These are phyloP conservation scores for Acrocera orbiculus DNA, from an alignment of 2,888 invertebrate genomes.

Conservation along the genomic window DNA sequence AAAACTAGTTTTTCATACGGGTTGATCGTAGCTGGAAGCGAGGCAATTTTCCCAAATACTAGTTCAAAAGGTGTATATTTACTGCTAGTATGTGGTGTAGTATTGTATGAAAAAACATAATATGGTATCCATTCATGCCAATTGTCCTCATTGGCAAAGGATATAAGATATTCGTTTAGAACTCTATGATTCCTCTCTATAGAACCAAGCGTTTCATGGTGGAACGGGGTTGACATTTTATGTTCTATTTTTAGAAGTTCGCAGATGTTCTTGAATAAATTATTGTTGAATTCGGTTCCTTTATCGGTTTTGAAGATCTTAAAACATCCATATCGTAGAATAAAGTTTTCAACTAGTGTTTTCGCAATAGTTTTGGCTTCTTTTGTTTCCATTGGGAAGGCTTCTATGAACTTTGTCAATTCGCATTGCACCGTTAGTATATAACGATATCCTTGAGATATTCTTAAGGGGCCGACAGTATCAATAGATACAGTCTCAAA, in stretches of 20 bases:
- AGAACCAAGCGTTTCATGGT: conserved; percentile 6
- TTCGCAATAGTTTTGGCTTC: conserved; percentile 5
- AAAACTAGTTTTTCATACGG: too few relatives aligned
- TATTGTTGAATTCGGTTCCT: conserved; percentile 7
- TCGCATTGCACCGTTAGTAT: conserved; percentile 7
- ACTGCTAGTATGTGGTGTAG: conserved; percentile 4
- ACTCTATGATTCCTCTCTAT: conserved; percentile 9
- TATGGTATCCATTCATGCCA: conserved; percentile 5
- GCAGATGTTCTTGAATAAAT: conserved; percentile 1
- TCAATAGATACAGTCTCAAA: conserved; percentile 7
- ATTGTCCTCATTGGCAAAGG: conserved; percentile 3
- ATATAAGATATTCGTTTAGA: conserved; percentile 10
- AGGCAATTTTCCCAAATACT: too few relatives aligned
- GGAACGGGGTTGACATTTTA: conserved; percentile 2
- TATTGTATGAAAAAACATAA: conserved; percentile 7
- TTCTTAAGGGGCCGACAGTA: conserved; percentile 5
- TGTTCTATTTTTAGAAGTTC: conserved; percentile 6
- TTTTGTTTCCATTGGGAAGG: conserved; percentile 5
- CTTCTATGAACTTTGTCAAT: conserved; percentile 5
- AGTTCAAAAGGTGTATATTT: conserved; percentile 9
- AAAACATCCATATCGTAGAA: conserved; percentile 6
- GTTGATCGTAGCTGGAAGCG: too few relatives aligned
- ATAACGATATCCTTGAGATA: conserved; percentile 3
- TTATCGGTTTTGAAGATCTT: conserved; percentile 4
- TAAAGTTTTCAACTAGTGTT: conserved; percentile 9